A percentile compares a stretch with the other conserved stretches of the same genome.
phyloP scores from a whole-genome alignment of 30 jellyfish, hydroid and myxozoan species.

The Pelagia noctiluca region DNA sequence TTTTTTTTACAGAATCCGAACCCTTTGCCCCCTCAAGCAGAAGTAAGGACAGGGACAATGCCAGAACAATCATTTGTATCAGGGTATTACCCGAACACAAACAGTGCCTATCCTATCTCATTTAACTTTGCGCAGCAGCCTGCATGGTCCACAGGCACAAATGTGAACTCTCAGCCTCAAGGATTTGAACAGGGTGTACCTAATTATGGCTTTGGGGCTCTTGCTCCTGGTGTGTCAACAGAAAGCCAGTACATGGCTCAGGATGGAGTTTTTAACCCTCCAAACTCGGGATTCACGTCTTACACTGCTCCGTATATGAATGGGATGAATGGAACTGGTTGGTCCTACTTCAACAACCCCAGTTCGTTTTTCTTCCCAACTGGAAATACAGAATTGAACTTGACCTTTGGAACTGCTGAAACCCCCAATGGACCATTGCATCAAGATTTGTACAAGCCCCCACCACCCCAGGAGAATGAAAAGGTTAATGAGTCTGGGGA shows the following conservation, averaged over 20 bases:
- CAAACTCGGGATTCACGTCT: slow-evolving; percentile 82
- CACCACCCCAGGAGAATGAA: slow-evolving; percentile 93
- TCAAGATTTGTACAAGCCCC: slow-evolving; percentile 93
- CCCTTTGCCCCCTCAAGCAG: slow-evolving; percentile 60
- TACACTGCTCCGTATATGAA: slow-evolving; percentile 90
- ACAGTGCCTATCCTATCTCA: slow-evolving; percentile 78
- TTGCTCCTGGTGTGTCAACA: slow-evolving; percentile 83
- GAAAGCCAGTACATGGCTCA: slow-evolving; percentile 80
- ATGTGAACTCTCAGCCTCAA: slow-evolving; percentile 81
- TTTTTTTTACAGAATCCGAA: slow-evolving; percentile 27
- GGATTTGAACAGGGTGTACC: slow-evolving; percentile 84
- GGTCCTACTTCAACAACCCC: slow-evolving; percentile 98
- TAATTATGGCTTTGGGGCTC: slow-evolving; percentile 84
- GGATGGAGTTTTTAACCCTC: slow-evolving; percentile 88
- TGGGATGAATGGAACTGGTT: slow-evolving; percentile 66
- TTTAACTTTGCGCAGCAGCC: slow-evolving; percentile 92
- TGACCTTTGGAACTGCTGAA: slow-evolving; percentile 88
- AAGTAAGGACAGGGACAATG: slow-evolving; percentile 56
- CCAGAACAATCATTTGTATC: slow-evolving; percentile 73
- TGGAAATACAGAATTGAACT: slow-evolving; percentile 94
- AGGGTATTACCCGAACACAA: slow-evolving; percentile 70
- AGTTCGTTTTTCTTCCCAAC: slow-evolving; percentile 95
- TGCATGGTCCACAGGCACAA: slow-evolving; percentile 92
- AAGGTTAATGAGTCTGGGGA: slow-evolving; percentile 76
- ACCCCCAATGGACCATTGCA: slow-evolving; percentile 70